Evolutionary conservation across 2,797 vertebrate genomes (phyloP).

Genomic region (Premnoplex brunnescens): DNA sequence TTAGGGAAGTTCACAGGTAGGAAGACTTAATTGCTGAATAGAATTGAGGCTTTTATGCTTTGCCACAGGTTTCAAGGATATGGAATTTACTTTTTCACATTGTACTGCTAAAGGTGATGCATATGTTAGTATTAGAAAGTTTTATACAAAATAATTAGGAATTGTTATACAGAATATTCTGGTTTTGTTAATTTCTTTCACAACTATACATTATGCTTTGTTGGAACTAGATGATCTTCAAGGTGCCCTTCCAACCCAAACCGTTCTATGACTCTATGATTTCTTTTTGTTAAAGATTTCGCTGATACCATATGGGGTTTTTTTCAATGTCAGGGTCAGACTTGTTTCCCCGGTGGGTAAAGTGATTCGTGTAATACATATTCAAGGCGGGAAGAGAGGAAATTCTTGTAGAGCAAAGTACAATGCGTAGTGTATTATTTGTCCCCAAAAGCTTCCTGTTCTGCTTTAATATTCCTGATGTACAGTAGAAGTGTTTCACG

Average conservation of each 20-base stretch:
- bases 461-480: background rate
- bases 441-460: background rate
- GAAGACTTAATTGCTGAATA: background rate
- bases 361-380: background rate
- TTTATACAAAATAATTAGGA: background rate
- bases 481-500: background rate
- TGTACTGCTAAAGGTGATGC: background rate
- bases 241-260: background rate
- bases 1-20: background rate
- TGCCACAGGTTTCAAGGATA: background rate
- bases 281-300: background rate
- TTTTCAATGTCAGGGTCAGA: background rate
- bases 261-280: background rate
- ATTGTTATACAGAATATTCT: background rate
- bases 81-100: background rate
- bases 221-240: background rate
- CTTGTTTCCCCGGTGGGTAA: background rate
- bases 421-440: background rate
- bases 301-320: background rate
- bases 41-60: background rate
- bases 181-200: background rate
- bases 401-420: background rate
- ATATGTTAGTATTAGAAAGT: background rate
- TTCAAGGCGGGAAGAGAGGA: background rate
- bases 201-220: fast-evolving